Evolutionary conservation across 2,888 invertebrate genomes (phyloP).

Genomic region (Proisotoma minuta): DNA sequence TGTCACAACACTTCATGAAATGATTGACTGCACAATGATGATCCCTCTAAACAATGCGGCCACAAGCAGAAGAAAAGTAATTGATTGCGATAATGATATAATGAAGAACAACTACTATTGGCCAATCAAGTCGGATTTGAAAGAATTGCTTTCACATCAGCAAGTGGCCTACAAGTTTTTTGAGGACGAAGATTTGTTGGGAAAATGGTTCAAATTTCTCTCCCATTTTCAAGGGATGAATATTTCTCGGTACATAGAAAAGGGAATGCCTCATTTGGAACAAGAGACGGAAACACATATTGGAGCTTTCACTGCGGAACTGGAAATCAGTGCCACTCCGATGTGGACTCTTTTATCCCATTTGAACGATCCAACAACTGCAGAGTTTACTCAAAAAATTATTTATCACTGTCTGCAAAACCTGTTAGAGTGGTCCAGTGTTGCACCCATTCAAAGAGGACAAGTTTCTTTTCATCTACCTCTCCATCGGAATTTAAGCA

Average conservation of each 20-base stretch:
- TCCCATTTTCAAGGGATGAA: constrained; percentile 97
- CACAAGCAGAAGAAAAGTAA: constrained; percentile 57
- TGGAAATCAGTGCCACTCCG: constrained; percentile 93
- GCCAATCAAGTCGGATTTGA: constrained; percentile 87
- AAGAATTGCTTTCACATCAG: constrained; percentile 88
- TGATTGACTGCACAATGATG: constrained; percentile 9
- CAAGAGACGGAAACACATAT: constrained; percentile 96
- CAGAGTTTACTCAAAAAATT: constrained; percentile 66
- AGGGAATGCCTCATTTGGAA: constrained; percentile 73
- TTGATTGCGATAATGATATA: constrained; percentile 82
- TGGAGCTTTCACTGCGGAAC: constrained; percentile 92
- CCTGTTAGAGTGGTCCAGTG: constrained; percentile 81
- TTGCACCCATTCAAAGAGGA: constrained; percentile 63
- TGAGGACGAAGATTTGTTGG: constrained; percentile 77
- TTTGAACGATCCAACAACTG: constrained; percentile 67
- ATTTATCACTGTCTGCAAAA: constrained; percentile 69
- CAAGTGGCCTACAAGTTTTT: constrained; percentile 86
- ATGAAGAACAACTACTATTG: constrained; percentile 98
- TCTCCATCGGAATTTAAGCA: constrained; percentile 86
- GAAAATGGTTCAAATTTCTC: constrained; percentile 92
- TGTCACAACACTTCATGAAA: not conserved
- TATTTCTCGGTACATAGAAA: constrained; percentile 68
- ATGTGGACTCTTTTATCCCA: constrained; percentile 97
- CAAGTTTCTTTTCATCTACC: constrained; percentile 95
- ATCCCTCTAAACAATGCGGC: not conserved